Evolutionary conservation across 1,140 invertebrate species (phyloP).

Genomic region (Leptoteleia sp.): DNA sequence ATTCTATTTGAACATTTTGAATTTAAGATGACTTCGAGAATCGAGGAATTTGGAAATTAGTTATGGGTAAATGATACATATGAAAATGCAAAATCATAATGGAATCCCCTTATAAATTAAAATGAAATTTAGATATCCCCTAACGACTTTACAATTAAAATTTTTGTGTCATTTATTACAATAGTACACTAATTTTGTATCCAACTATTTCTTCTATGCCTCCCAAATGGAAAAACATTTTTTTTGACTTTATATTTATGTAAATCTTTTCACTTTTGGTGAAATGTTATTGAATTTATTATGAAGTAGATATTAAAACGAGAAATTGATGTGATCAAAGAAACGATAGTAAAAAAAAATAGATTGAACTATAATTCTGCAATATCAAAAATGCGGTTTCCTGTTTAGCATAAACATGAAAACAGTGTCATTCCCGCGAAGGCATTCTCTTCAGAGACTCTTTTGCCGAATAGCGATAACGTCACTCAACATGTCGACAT

Average conservation of each 20-base stretch:
- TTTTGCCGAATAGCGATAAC: slow-evolving; percentile 53
- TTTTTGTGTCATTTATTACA: no score
- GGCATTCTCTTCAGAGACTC: slow-evolving; percentile 45
- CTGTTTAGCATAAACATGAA: slow-evolving; percentile 53
- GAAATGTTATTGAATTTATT: neutral
- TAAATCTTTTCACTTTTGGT: no score
- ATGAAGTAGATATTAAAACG: slow-evolving; percentile 1
- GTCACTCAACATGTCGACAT: slow-evolving; percentile 51
- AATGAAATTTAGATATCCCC: no score
- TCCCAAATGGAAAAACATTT: no score
- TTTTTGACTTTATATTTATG: no score
- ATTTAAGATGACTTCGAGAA: slow-evolving; percentile 13
- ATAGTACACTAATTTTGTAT: no score
- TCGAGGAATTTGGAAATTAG: neutral
- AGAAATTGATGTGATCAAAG: slow-evolving; percentile 9
- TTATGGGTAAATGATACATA: no score
- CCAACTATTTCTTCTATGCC: no score
- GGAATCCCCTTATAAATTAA: no score
- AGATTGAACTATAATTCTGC: slow-evolving; percentile 18
- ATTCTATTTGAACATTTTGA: slow-evolving; percentile 22
- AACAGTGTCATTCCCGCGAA: slow-evolving; percentile 44
- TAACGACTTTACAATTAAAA: no score
- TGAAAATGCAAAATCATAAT: no score
- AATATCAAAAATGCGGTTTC: slow-evolving; percentile 36
- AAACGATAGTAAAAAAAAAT: slow-evolving; percentile 14